Conservation (phyloP, 2,888 invertebrate genomes). For the Apotomis betuletana region DNA sequence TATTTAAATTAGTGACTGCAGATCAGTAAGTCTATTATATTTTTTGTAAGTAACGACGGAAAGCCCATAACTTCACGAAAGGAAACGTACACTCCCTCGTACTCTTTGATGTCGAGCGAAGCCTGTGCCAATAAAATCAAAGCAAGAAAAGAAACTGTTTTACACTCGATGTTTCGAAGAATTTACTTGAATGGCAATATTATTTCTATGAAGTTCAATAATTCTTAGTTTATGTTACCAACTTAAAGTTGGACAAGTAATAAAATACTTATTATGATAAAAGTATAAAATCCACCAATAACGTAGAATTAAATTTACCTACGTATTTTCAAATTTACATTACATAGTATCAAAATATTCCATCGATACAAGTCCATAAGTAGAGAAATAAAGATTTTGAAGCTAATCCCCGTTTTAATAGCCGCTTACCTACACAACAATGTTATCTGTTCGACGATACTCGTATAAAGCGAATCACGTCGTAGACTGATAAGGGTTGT, state of each 20-base stretch:
- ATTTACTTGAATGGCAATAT: not conserved
- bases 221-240: too few relatives aligned
- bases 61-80: slow-evolving; percentile 18
- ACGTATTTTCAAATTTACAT: too few relatives aligned
- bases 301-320: too few relatives aligned
- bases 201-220: not conserved
- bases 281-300: too few relatives aligned
- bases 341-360: too few relatives aligned
- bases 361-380: not conserved
- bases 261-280: too few relatives aligned
- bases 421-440: not conserved
- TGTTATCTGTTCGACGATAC: not conserved
- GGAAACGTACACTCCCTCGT: slow-evolving; percentile 3
- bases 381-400: not conserved
- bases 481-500: slow-evolving; percentile 14
- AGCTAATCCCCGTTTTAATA: not conserved
- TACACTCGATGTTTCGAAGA: slow-evolving; percentile 12
- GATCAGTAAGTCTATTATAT: not conserved
- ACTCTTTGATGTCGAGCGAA: slow-evolving; percentile 23
- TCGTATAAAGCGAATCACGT: slow-evolving; percentile 12
- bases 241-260: too few relatives aligned
- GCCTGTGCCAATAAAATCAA: slow-evolving; percentile 18
- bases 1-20: not conserved
- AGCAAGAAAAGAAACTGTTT: slow-evolving; percentile 6
- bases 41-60: not conserved